Evolutionary conservation across 2,888 invertebrate genomes (phyloP), one percentile per base, ranked within the genome.

Genomic region (Amphipyra berbera): DNA sequence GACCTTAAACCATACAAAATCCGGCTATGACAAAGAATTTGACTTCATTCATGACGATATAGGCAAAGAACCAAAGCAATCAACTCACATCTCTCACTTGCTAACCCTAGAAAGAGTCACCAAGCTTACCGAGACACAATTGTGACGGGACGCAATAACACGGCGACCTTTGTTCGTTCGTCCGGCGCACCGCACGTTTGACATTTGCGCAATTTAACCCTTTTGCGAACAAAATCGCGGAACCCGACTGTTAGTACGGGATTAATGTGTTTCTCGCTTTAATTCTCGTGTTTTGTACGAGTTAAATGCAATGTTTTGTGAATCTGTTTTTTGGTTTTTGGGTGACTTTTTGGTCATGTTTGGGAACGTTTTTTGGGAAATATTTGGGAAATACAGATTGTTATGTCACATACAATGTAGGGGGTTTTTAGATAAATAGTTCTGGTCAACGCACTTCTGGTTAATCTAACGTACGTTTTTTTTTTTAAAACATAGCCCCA

Each of bases 131-230:
- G 30, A 30, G 30, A 30, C 62, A 76, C 56, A 73, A 75, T 64
- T 48, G 69, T 53, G 41, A 54, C 52, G 38, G 58, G 54, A 30
- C 66, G 77, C 67, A 80, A 82, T 78, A 80, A 82, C 79, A 79
- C 60, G 52, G 64, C 71, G 68, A 82, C 81, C 84, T 85, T 85
- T 87, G 82, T 82, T 76, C 77, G 49, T 47, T 62, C 64, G 68
- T 71, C 72, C 73, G 67, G 65, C 61, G 53, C 62, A 63, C 68
- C 55, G 57, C 65, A 48, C 79, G 75, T 85, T 82, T 82, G 83
- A 78, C 82, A 80, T 83, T 76, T 80, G 81, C 58, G 73, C 88
- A 88, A 88, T 88, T 88, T 86, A 83, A 82, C 79, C 84, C 82
- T 81, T 83, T 79, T 76, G 68, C 78, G 67, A 61, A 70, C 54